Evolutionary conservation across 2,797 vertebrate genomes (phyloP).

Genomic region (Vespertilio murinus): DNA sequence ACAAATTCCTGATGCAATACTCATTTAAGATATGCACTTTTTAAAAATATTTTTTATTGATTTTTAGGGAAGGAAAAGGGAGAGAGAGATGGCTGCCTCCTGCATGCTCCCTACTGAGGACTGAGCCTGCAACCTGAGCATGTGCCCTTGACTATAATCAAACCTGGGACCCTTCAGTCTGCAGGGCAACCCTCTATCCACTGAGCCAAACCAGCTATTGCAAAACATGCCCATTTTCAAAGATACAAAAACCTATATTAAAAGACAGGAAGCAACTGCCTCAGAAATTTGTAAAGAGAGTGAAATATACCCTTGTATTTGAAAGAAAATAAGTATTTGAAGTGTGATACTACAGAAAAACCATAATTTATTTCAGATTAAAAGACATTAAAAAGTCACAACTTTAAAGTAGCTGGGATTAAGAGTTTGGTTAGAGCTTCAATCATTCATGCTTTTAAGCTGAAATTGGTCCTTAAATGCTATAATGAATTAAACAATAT

Average conservation of each 20-base stretch:
- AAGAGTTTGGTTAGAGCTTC: constrained; percentile 41
- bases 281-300: constrained; percentile 54
- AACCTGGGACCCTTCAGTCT: too few species aligned
- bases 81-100: too few species aligned
- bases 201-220: too few species aligned
- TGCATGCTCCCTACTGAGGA: too few species aligned
- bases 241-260: background rate
- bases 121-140: too few species aligned
- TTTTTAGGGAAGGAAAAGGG: too few species aligned
- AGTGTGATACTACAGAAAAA: constrained; percentile 49
- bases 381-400: constrained; percentile 55
- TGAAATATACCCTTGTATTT: constrained; percentile 56
- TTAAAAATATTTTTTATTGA: background rate
- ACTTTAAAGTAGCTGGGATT: constrained; percentile 51
- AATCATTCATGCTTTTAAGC: constrained; percentile 66
- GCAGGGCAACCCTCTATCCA: too few species aligned
- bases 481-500: constrained; percentile 76
- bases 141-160: too few species aligned
- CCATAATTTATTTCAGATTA: constrained; percentile 72
- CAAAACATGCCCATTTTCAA: background rate
- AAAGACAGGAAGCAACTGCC: constrained; percentile 49
- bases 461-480: constrained; percentile 68
- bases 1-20: background rate
- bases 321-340: constrained; percentile 60
- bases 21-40: constrained; percentile 14